A percentile compares a stretch with the other conserved stretches of the same genome.
phyloP scores from a whole-genome alignment of 2,113 vertebrate species.

The Urocitellus parryii region DNA sequence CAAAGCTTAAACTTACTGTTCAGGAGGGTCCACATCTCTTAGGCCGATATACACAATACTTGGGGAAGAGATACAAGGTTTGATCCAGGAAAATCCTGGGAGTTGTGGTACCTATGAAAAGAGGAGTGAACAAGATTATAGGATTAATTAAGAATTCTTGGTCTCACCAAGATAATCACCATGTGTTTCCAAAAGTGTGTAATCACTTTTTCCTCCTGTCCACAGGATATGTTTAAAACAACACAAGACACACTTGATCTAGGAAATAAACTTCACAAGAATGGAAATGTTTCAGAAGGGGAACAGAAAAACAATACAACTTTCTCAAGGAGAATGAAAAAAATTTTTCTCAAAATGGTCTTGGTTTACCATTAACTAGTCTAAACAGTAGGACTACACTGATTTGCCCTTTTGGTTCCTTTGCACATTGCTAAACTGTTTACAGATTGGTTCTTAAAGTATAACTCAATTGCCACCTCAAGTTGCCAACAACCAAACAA shows the following conservation, averaged over 20 bases:
- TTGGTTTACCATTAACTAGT: conserved; percentile 68
- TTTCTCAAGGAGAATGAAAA: neutral
- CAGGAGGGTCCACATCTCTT: conserved; percentile 96
- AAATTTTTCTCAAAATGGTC: neutral
- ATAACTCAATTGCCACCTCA: conserved; percentile 7
- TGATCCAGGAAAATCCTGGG: conserved; percentile 97
- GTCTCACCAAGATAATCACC: neutral
- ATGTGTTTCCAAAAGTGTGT: neutral
- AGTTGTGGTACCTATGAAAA: conserved; percentile 91
- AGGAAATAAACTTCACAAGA: neutral
- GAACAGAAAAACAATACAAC: neutral
- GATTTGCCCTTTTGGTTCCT: conserved; percentile 34
- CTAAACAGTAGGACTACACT: conserved; percentile 28
- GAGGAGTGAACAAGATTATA: conserved; percentile 25
- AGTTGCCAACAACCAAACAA: neutral
- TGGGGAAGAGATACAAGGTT: conserved; percentile 93
- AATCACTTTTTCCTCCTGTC: neutral
- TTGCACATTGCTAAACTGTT: conserved; percentile 50
- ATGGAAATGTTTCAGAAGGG: conserved; percentile 49
- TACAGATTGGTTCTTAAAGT: conserved; percentile 63
- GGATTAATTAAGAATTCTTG: neutral
- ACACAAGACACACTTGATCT: neutral
- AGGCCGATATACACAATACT: conserved; percentile 97
- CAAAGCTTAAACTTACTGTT: conserved; percentile 91
- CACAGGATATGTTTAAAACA: conserved; percentile 11